Conservation (phyloP, 1,140 invertebrate species). For the Aphelinus atriplicis region DNA sequence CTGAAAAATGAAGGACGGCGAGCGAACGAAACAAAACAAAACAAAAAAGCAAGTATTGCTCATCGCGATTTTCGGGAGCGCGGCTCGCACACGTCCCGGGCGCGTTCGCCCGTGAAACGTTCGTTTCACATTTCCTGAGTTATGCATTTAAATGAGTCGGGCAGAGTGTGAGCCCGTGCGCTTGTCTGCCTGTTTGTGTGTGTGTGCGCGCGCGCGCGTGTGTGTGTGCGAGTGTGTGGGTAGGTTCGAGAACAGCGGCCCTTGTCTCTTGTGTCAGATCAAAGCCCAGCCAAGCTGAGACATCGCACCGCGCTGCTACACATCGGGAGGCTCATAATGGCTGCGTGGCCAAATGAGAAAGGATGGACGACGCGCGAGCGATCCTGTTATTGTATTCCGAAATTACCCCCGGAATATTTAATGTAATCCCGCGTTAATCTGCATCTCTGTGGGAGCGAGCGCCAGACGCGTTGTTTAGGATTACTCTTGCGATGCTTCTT, state of each 20-base stretch:
- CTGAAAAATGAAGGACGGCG: constrained; percentile 14
- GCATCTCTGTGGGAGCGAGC: too few relatives aligned
- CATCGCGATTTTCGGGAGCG: constrained; percentile 28
- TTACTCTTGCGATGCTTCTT: too few relatives aligned
- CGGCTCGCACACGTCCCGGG: not conserved
- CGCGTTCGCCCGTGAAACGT: constrained; percentile 57
- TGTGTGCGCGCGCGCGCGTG: too few relatives aligned
- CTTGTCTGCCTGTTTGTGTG: too few relatives aligned
- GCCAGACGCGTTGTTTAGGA: too few relatives aligned
- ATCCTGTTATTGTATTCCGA: not conserved
- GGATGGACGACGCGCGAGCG: not conserved
- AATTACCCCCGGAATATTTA: constrained; percentile 1
- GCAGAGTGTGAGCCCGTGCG: too few relatives aligned
- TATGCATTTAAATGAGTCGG: constrained; percentile 60
- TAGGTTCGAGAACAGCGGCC: constrained; percentile 1
- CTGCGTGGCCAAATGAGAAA: not conserved
- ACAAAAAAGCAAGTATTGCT: constrained; percentile 17
- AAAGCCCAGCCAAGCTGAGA: constrained; percentile 43
- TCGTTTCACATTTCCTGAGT: constrained; percentile 62
- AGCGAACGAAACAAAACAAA: constrained; percentile 16
- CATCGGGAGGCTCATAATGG: not conserved
- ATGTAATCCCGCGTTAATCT: constrained; percentile 10
- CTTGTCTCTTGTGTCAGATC: constrained; percentile 34
- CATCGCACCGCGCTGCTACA: constrained; percentile 39
- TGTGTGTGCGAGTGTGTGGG: not conserved